These are phyloP conservation scores for Archips crataeganus DNA, from an alignment of 2,888 invertebrate species.

Conservation along the genomic window DNA sequence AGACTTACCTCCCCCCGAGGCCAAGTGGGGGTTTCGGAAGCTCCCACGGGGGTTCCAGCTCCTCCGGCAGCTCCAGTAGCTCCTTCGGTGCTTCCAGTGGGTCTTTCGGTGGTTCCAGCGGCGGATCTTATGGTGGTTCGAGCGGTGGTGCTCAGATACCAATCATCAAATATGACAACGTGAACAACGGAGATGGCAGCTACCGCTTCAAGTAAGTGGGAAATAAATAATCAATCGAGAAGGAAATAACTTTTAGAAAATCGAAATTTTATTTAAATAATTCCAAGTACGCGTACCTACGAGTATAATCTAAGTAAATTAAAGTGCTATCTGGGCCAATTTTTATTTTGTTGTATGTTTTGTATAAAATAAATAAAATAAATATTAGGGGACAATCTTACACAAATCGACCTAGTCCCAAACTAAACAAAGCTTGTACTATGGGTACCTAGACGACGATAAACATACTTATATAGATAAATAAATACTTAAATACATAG, in stretches of 20 bases:
- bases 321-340: too few species aligned
- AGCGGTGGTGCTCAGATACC: slow-evolving; percentile 73
- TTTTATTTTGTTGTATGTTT: too few species aligned
- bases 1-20: slow-evolving; percentile 65
- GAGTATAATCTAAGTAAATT: too few species aligned
- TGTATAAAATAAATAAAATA: too few species aligned
- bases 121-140: slow-evolving; percentile 52
- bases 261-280: too few species aligned
- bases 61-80: slow-evolving; percentile 49
- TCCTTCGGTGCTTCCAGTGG: slow-evolving; percentile 50
- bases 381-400: too few species aligned
- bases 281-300: too few species aligned
- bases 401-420: too few species aligned
- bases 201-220: slow-evolving; percentile 86
- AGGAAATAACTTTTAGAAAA: neutral
- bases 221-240: neutral
- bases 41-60: slow-evolving; percentile 17
- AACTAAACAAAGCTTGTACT: too few species aligned
- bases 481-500: too few species aligned
- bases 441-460: too few species aligned
- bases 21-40: slow-evolving; percentile 54
- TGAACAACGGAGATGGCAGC: slow-evolving; percentile 88
- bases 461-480: too few species aligned
- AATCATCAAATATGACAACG: slow-evolving; percentile 87
- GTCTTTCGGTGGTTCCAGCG: slow-evolving; percentile 51